These are phyloP conservation scores for Ibycter americanus DNA, from an alignment of 2,797 vertebrate species.

Conservation along the genomic window DNA sequence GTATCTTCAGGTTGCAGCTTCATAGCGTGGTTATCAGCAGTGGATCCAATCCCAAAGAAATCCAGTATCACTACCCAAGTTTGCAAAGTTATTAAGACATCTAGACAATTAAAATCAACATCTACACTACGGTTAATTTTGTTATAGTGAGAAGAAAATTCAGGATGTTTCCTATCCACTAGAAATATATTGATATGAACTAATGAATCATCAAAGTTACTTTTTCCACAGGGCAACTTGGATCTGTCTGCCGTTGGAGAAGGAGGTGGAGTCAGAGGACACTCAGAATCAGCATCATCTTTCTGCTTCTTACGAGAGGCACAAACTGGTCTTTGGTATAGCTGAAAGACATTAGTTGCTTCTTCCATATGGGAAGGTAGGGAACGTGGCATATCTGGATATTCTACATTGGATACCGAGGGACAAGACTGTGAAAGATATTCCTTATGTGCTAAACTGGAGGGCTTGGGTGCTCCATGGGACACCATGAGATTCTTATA, in stretches of 20 bases:
- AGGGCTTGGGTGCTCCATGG: constrained; percentile 91
- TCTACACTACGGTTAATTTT: constrained; percentile 89
- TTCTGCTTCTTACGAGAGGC: constrained; percentile 82
- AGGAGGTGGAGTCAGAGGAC: constrained; percentile 91
- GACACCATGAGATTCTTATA: constrained; percentile 97
- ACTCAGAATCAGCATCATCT: constrained; percentile 78
- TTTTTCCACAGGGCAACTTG: constrained; percentile 69
- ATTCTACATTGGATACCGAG: constrained; percentile 85
- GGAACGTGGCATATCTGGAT: constrained; percentile 95
- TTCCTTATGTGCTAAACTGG: constrained; percentile 89
- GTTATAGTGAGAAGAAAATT: constrained; percentile 86
- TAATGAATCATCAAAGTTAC: constrained; percentile 92
- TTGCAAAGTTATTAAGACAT: constrained; percentile 94
- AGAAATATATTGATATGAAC: constrained; percentile 94
- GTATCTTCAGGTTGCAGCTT: constrained; percentile 74
- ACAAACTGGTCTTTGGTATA: constrained; percentile 91
- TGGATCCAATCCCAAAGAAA: constrained; percentile 97
- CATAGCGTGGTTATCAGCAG: constrained; percentile 93
- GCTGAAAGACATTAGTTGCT: constrained; percentile 95
- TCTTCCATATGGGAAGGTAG: constrained; percentile 96
- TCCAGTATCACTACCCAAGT: constrained; percentile 99
- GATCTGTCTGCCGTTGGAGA: constrained; percentile 83
- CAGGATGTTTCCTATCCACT: constrained; percentile 93
- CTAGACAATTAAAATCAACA: constrained; percentile 96
- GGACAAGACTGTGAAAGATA: constrained; percentile 97